phyloP scores from a whole-genome alignment of 2,888 invertebrate species.

The Eupelmus urozonus region DNA sequence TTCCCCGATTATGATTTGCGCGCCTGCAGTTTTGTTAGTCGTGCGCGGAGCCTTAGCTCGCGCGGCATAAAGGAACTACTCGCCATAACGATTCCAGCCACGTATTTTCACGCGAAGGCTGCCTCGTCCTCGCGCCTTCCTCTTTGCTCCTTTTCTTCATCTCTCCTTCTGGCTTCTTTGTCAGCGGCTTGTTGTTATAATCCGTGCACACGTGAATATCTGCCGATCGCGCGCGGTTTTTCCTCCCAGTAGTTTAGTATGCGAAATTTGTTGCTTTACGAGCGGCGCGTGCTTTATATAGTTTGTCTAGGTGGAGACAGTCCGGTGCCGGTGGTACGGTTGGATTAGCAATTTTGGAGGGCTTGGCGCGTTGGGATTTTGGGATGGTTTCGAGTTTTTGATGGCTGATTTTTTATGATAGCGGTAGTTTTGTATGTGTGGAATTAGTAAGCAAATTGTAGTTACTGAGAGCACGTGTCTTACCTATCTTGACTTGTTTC shows the following conservation, averaged over 20 bases:
- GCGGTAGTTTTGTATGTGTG: too few species aligned
- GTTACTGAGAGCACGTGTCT: too few species aligned
- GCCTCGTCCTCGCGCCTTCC: background rate
- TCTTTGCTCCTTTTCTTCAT: background rate
- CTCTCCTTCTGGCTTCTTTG: background rate
- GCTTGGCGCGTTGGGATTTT: too few species aligned
- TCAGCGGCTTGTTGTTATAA: slow-evolving; percentile 11
- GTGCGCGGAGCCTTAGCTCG: too few species aligned
- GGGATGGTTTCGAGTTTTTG: too few species aligned
- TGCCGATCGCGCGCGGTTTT: background rate
- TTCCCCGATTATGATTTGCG: slow-evolving; percentile 49
- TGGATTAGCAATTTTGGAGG: too few species aligned
- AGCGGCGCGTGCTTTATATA: too few species aligned
- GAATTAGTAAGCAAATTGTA: too few species aligned
- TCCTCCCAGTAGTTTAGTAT: slow-evolving; percentile 17
- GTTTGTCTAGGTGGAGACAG: too few species aligned
- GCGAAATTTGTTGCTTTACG: background rate
- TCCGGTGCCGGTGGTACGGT: too few species aligned
- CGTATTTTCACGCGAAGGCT: slow-evolving; percentile 43
- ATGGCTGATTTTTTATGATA: too few species aligned
- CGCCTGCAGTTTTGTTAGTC: slow-evolving; percentile 9
- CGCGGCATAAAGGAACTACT: slow-evolving; percentile 15
- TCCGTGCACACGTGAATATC: background rate
- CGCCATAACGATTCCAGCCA: slow-evolving; percentile 38
- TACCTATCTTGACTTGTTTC: too few species aligned